A percentile compares a stretch with the other conserved stretches of the same genome.
These are phyloP conservation scores for Stichodactyla mertensii DNA, from an alignment of 64 coral and sea anemone genomes.

Conservation along the genomic window DNA sequence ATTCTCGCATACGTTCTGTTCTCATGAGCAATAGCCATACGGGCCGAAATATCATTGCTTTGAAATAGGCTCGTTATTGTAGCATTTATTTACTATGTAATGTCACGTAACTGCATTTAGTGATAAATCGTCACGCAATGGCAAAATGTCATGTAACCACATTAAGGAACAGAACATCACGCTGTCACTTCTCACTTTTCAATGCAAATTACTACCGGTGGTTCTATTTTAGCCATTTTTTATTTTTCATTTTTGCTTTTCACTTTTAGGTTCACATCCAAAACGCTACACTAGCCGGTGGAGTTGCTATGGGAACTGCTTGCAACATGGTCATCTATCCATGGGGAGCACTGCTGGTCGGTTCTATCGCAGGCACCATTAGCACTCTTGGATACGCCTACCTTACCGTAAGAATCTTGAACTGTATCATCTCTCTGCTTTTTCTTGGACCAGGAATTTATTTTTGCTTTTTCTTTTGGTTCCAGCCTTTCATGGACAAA, in stretches of 20 bases:
- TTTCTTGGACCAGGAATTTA: not conserved
- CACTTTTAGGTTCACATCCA: slow-evolving; percentile 69
- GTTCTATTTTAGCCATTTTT: not conserved
- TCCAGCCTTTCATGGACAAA: slow-evolving; percentile 64
- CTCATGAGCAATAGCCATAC: too few relatives aligned
- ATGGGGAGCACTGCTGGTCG: slow-evolving; percentile 84
- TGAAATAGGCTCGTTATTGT: too few relatives aligned
- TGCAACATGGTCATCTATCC: slow-evolving; percentile 86
- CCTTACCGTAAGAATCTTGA: slow-evolving; percentile 36
- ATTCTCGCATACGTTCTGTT: too few relatives aligned
- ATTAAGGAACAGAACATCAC: too few relatives aligned
- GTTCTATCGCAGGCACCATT: slow-evolving; percentile 56
- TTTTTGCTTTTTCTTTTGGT: not conserved
- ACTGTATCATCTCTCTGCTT: not conserved
- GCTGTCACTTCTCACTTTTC: too few relatives aligned
- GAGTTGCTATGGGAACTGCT: slow-evolving; percentile 87
- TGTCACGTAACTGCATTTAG: too few relatives aligned
- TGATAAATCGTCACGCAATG: too few relatives aligned
- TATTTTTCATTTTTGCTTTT: not conserved
- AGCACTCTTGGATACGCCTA: slow-evolving; percentile 82
- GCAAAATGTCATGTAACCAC: too few relatives aligned
- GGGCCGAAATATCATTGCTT: too few relatives aligned
- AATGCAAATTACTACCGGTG: too few relatives aligned
- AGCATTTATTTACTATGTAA: too few relatives aligned
- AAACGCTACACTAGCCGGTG: slow-evolving; percentile 87